These are phyloP conservation scores for Brachionus calyciflorus DNA, from an alignment of 1,140 invertebrate genomes.

Conservation along the genomic window DNA sequence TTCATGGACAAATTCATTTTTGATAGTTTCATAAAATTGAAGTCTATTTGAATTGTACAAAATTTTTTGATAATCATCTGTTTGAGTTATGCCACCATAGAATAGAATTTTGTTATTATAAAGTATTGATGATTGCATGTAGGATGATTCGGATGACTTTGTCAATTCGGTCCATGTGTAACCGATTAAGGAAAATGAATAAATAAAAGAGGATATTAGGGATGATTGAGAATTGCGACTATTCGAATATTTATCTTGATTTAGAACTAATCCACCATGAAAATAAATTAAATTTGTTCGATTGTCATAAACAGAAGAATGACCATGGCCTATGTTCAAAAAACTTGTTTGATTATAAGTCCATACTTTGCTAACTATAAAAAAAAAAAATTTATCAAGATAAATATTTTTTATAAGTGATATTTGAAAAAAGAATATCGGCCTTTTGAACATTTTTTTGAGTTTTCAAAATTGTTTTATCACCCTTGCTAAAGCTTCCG, in stretches of 20 bases:
- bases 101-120: constrained; percentile 19
- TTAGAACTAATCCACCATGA: constrained; percentile 12
- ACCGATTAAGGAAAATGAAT: not conserved
- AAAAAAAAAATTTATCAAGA: not conserved
- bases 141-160: not conserved
- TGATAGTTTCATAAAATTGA: not conserved
- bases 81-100: not conserved
- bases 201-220: not conserved
- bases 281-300: constrained; percentile 34
- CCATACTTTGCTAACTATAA: not conserved
- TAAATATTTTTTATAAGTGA: not conserved
- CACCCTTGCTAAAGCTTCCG: no score
- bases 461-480: no score
- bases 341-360: constrained; percentile 6
- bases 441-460: no score
- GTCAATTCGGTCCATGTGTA: not conserved
- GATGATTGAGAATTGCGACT: not conserved
- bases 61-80: constrained; percentile 1
- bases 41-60: constrained; percentile 21
- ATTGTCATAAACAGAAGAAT: not conserved
- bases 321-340: constrained; percentile 40
- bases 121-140: not conserved
- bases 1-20: constrained; percentile 2
- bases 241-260: not conserved
- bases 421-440: no score